Evolutionary conservation across 2,888 invertebrate species (phyloP).

Genomic region (Eupsilia transversa): DNA sequence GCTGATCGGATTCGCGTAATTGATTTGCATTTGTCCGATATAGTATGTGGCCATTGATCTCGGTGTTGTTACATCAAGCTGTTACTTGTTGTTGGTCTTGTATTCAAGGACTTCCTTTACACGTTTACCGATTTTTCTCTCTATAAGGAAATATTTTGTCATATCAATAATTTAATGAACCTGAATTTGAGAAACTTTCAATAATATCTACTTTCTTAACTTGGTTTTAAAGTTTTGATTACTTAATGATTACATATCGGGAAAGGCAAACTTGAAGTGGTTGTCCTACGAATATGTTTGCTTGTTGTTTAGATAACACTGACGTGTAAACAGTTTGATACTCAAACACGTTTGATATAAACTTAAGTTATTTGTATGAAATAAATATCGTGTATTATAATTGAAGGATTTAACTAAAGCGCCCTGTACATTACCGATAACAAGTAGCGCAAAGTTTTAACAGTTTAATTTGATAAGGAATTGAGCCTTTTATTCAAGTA

Average conservation of each 20-base stretch:
- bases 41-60: conserved; percentile 71
- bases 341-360: not conserved
- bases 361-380: too few relatives aligned
- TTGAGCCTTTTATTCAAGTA: too few relatives aligned
- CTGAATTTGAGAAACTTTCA: not conserved
- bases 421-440: too few relatives aligned
- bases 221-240: not conserved
- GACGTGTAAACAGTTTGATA: not conserved
- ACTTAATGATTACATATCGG: not conserved
- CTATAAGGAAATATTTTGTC: conserved; percentile 11
- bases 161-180: not conserved
- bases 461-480: not conserved
- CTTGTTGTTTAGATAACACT: conserved; percentile 5
- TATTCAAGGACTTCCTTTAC: conserved; percentile 17
- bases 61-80: conserved; percentile 35
- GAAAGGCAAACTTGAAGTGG: not conserved
- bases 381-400: too few relatives aligned
- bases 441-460: not conserved
- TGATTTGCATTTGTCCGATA: conserved; percentile 77
- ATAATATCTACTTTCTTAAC: conserved; percentile 6
- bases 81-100: conserved; percentile 34
- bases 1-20: conserved; percentile 69
- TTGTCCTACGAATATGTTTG: not conserved
- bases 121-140: conserved; percentile 17
- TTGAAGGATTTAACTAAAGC: not conserved